Evolutionary conservation across 2,113 vertebrate genomes (phyloP).

Genomic region (Nettapus auritus): DNA sequence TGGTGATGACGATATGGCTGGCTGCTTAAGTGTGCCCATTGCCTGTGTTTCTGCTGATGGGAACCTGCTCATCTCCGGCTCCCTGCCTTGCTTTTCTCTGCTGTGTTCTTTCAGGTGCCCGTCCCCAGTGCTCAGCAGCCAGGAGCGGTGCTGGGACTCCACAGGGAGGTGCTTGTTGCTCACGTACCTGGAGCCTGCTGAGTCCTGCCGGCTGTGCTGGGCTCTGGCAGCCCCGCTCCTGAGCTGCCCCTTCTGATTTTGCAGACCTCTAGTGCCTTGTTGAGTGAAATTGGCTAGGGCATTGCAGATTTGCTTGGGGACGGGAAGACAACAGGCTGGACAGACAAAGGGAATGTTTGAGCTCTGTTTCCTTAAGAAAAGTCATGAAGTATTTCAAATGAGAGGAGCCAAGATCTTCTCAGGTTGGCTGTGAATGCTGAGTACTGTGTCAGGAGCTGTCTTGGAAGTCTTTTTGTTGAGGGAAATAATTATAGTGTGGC

Average conservation of each 20-base stretch:
- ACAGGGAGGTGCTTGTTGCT: not conserved
- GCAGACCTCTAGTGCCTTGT: not conserved
- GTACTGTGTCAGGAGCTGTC: not conserved
- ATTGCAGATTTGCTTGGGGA: not conserved
- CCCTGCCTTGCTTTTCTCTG: not conserved
- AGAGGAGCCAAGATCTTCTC: not conserved
- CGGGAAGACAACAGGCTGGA: not conserved
- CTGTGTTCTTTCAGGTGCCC: not conserved
- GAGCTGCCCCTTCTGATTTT: not conserved
- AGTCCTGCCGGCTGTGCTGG: accelerated
- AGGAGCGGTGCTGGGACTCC: not conserved
- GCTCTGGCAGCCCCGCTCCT: not conserved
- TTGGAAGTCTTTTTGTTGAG: not conserved
- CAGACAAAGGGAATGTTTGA: not conserved
- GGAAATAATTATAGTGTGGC: not conserved
- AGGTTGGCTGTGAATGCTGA: not conserved
- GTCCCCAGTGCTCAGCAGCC: not conserved
- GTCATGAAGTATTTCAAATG: not conserved
- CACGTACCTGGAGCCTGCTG: accelerated
- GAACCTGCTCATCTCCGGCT: not conserved
- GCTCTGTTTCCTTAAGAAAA: not conserved
- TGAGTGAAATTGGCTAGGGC: not conserved
- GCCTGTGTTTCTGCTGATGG: not conserved
- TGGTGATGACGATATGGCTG: not conserved
- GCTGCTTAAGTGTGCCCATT: not conserved